These are phyloP conservation scores for Dissostichus mawsoni DNA, from an alignment of 2,113 vertebrate genomes.

Conservation along the genomic window DNA sequence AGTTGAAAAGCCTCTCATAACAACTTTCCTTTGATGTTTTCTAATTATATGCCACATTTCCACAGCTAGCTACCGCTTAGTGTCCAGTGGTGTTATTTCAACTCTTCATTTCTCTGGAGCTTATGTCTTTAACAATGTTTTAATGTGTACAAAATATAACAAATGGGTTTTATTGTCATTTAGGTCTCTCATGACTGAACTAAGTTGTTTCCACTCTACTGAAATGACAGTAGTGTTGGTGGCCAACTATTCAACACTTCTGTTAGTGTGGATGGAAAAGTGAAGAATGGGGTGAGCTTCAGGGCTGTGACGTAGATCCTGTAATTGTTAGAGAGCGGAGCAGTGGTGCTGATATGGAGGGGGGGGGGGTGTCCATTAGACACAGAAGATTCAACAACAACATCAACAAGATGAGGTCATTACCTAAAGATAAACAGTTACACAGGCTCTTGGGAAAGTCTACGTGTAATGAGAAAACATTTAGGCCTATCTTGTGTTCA, in stretches of 20 bases:
- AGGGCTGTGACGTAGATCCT: constrained; percentile 77
- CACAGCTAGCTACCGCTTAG: no score
- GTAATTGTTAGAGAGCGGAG: constrained; percentile 77
- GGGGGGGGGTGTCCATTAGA: constrained; percentile 33
- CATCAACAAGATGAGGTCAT: constrained; percentile 70
- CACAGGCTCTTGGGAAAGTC: constrained; percentile 40
- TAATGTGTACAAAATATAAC: not conserved
- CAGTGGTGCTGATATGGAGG: constrained; percentile 26
- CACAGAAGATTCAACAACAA: constrained; percentile 25
- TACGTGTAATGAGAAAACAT: constrained; percentile 13
- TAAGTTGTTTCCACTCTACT: constrained; percentile 14
- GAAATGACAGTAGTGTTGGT: constrained; percentile 26
- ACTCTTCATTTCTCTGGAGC: constrained; percentile 10
- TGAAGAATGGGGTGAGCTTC: constrained; percentile 57
- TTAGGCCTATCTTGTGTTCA: not conserved
- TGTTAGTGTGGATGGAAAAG: constrained; percentile 54
- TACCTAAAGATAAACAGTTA: constrained; percentile 49
- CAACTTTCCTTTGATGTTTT: constrained; percentile 41
- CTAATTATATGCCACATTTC: constrained; percentile 9
- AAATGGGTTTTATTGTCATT: not conserved
- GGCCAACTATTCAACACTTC: constrained; percentile 10
- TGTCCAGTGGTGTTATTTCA: constrained; percentile 3
- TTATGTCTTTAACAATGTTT: not conserved
- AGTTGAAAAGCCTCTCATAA: not conserved
- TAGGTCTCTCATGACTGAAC: not conserved